Evolutionary conservation across 1,140 invertebrate species (phyloP), one percentile per base, ranked within the genome.

Genomic region (Calycopis cecrops): DNA sequence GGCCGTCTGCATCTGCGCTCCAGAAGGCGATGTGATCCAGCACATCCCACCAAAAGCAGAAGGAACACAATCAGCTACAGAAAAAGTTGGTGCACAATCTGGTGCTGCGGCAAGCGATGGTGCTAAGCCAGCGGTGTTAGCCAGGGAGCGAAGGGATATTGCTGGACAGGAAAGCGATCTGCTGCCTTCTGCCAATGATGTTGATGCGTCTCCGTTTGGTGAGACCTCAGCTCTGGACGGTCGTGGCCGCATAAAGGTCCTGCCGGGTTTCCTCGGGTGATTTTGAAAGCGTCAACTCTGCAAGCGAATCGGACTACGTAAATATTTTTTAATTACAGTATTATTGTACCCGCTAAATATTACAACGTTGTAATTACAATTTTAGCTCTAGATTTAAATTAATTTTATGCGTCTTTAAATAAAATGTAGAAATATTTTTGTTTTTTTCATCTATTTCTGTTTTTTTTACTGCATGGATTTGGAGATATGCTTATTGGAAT

Each of bases 21-120:
- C 80, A 53, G 60, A 52, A 49, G 70, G 62, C 17, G 79, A 79
- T 54, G 73, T 76, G 69, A 84, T 84, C 65, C 72, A 84, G 63
- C 73, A 77, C 66, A 82, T 84, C 59, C 79, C 79, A 8, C 67
- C 51, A 83, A 82, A 74, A 72, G 62, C 38, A 59, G 76, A 61
- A 49, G 66, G 47, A 83, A 86, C 67, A 86, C 83, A 70, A 64
- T 84, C 71, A 83, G 73, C 63, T 86, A 86, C 69, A 73, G 74
- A 64, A 80, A 81, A 67, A 73, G 67, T 65, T 62, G 76, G 16
- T 76, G 70, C 66, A 72, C 67, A 34, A 18, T 86, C 75, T 78
- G 77, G 72, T 83, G 80, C 73, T 86, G 71, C 51, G 83, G 83
- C 1, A 67, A 65, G 55, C 65, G 75, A 63, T 75, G 71, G 65